Percentiles rank a stretch among this genome's conserved stretches.
Evolutionary conservation across 1,140 invertebrate species (phyloP).

Genomic region (Megalopta genalis): DNA sequence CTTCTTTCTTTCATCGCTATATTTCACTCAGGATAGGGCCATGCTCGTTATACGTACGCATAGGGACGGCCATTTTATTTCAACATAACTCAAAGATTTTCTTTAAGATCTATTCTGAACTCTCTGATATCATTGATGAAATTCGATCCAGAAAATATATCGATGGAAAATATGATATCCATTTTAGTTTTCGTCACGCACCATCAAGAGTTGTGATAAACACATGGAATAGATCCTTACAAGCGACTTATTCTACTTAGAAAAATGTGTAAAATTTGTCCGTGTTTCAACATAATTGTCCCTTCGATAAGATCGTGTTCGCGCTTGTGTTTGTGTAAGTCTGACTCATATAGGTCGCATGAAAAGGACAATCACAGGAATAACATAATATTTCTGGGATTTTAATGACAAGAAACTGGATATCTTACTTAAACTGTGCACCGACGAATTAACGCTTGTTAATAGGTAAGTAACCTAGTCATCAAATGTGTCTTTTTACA

Average conservation of each 20-base stretch:
- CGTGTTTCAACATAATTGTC: slow-evolving; percentile 10
- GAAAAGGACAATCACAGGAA: not conserved
- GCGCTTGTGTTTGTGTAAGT: not conserved
- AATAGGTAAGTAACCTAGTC: no score
- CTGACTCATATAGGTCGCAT: not conserved
- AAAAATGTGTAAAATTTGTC: slow-evolving; percentile 40
- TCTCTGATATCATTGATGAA: not conserved
- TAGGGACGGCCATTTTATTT: not conserved
- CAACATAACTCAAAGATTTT: not conserved
- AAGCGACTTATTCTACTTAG: slow-evolving; percentile 31
- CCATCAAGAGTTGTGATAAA: not conserved
- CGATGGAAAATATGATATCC: not conserved
- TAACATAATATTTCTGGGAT: no score
- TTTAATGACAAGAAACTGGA: no score
- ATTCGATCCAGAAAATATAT: not conserved
- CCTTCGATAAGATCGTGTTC: not conserved
- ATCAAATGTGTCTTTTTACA: no score
- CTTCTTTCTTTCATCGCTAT: no score
- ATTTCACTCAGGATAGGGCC: no score
- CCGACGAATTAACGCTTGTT: no score
- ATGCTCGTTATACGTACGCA: no score
- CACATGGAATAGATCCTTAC: not conserved
- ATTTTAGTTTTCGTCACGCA: not conserved
- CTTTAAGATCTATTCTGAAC: not conserved
- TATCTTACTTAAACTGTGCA: no score